Conservation (phyloP, 2,113 vertebrate genomes). For the Addax nasomaculatus region DNA sequence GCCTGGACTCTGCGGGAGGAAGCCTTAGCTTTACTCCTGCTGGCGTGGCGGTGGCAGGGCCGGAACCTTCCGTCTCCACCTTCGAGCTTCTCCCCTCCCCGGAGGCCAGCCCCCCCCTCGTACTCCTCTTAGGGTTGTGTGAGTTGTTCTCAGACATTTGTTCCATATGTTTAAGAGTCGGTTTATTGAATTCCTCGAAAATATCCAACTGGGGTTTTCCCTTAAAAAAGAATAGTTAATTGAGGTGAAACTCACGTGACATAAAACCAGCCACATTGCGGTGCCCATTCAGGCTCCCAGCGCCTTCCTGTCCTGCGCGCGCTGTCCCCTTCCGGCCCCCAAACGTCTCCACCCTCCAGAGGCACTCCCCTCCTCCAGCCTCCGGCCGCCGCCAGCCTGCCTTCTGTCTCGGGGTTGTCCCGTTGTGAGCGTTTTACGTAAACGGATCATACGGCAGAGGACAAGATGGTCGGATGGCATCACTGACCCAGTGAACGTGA, state of each 20-base stretch:
- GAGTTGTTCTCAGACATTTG: neutral
- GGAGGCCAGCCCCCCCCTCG: rapidly evolving
- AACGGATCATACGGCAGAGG: neutral
- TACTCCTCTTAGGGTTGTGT: neutral
- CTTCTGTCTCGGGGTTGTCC: neutral
- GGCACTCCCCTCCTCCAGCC: neutral
- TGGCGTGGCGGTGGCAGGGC: neutral
- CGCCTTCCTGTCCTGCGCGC: rapidly evolving
- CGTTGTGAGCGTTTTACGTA: rapidly evolving
- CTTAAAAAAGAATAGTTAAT: neutral
- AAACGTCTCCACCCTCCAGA: rapidly evolving
- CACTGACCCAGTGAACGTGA: neutral
- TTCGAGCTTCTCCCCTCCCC: neutral
- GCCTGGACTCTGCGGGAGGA: neutral
- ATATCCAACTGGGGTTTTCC: neutral
- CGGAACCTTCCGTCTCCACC: rapidly evolving
- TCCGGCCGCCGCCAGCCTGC: neutral
- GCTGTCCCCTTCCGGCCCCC: neutral
- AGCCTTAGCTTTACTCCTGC: neutral
- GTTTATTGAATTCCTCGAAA: neutral
- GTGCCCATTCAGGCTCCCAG: rapidly evolving
- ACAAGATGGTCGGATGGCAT: neutral
- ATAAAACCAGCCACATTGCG: rapidly evolving
- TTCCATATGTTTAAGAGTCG: rapidly evolving
- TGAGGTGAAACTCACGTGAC: neutral